Percentiles rank a stretch among this genome's conserved stretches.
Evolutionary conservation across 1,140 invertebrate species (phyloP).

Genomic region (Akabosia matsudoensis): DNA sequence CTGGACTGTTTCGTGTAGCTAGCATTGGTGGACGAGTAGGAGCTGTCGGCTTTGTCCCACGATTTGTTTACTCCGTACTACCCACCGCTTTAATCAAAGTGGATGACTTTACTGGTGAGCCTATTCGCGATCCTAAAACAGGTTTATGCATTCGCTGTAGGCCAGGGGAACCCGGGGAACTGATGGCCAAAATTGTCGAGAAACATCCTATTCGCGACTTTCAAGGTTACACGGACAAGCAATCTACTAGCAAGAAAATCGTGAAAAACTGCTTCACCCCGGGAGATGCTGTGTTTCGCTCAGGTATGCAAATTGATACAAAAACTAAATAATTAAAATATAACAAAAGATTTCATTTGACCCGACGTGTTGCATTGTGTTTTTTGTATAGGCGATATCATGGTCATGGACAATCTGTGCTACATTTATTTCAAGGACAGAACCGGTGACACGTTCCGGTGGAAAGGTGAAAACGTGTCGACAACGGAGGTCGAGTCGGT

Average conservation of each 20-base stretch:
- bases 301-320: background rate
- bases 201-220: conserved; percentile 75
- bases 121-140: conserved; percentile 62
- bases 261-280: background rate
- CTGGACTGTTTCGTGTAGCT: background rate
- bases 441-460: conserved; percentile 94
- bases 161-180: conserved; percentile 87
- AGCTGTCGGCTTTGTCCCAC: conserved; percentile 90
- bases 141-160: conserved; percentile 72
- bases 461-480: conserved; percentile 44
- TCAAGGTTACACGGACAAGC: conserved; percentile 74
- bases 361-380: too few species aligned
- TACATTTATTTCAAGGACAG: conserved; percentile 94
- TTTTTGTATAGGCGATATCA: conserved; percentile 74
- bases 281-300: background rate
- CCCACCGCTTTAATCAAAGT: conserved; percentile 87
- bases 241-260: too few species aligned
- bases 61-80: conserved; percentile 74
- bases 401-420: conserved; percentile 84
- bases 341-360: background rate
- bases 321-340: background rate
- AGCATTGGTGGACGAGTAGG: conserved; percentile 59
- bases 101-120: conserved; percentile 76
- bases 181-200: conserved; percentile 92
- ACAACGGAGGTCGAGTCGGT: conserved; percentile 69